Evolutionary conservation across 1,140 invertebrate species (phyloP).

Genomic region (Ditylenchus dipsaci): DNA sequence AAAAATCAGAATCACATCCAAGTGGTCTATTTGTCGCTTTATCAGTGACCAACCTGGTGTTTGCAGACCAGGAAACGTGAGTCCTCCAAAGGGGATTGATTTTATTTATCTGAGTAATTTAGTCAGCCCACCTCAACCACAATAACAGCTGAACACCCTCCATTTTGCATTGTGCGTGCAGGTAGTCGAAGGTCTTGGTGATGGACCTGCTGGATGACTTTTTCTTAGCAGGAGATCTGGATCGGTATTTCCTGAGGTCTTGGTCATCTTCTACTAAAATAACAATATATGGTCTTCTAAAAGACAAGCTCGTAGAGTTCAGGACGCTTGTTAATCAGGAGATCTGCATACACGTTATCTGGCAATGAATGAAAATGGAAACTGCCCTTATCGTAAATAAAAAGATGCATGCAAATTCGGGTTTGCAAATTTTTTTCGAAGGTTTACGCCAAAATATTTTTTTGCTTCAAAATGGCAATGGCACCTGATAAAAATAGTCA

Average conservation of each 20-base stretch:
- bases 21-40: no score
- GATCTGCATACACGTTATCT: no score
- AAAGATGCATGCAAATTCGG: no score
- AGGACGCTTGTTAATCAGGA: no score
- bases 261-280: slow-evolving; percentile 5
- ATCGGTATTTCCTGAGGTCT: slow-evolving; percentile 16
- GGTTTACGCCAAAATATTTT: no score
- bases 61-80: slow-evolving; percentile 56
- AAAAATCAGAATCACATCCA: no score
- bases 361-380: no score
- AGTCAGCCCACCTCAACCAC: slow-evolving; percentile 48
- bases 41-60: slow-evolving; percentile 40
- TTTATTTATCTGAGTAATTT: not conserved
- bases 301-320: no score
- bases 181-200: slow-evolving; percentile 48
- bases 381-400: no score
- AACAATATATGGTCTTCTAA: no score
- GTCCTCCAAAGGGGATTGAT: slow-evolving; percentile 38
- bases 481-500: no score
- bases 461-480: not conserved
- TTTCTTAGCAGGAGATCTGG: slow-evolving; percentile 38
- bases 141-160: slow-evolving; percentile 53
- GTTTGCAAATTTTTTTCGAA: no score
- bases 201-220: not conserved
- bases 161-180: slow-evolving; percentile 51